Conservation (phyloP, 2,113 vertebrate species). For the Suricata suricatta region DNA sequence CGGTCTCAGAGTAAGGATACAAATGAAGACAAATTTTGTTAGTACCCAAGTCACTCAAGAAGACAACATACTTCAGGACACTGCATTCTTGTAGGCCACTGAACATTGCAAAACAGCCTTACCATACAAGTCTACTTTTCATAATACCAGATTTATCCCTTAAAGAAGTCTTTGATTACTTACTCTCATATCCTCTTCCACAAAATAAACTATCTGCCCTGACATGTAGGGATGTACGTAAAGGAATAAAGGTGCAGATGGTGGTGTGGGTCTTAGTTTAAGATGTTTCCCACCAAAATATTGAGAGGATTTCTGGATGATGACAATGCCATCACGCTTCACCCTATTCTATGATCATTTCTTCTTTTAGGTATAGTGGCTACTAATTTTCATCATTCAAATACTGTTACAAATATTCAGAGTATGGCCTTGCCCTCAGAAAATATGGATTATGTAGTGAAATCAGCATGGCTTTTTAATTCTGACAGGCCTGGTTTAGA, state of each 20-base stretch:
- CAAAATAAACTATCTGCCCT: background rate
- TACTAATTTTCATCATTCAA: background rate
- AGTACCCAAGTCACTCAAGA: background rate
- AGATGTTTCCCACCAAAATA: background rate
- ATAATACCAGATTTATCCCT: background rate
- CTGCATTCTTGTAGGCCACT: background rate
- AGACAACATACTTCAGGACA: background rate
- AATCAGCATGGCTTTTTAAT: background rate
- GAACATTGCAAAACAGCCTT: background rate
- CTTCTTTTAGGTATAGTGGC: background rate
- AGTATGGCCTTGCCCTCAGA: background rate
- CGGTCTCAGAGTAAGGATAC: conserved; percentile 40
- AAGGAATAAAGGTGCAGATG: background rate
- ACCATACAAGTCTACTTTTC: background rate
- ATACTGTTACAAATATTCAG: background rate
- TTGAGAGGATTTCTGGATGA: background rate
- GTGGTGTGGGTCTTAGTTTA: background rate
- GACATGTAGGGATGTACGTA: background rate
- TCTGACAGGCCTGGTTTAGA: background rate
- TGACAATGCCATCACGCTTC: background rate
- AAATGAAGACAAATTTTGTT: conserved; percentile 40
- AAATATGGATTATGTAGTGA: background rate
- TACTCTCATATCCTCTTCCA: background rate
- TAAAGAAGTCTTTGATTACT: background rate
- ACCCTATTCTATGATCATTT: background rate